Evolutionary conservation across 2,113 vertebrate genomes (phyloP).

Genomic region (Apodemus speciosus): DNA sequence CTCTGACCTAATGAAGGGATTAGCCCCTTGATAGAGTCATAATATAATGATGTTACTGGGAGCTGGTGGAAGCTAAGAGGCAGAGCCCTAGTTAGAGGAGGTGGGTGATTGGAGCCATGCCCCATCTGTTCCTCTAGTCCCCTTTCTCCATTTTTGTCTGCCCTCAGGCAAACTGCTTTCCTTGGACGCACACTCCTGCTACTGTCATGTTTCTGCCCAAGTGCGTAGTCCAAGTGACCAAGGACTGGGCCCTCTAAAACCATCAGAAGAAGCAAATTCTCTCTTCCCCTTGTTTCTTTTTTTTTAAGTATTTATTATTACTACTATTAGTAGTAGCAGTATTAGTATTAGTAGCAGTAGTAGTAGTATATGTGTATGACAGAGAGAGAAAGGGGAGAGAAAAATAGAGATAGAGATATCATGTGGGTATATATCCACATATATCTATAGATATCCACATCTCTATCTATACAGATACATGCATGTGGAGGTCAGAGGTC

Average conservation of each 20-base stretch:
- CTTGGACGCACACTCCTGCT: not conserved
- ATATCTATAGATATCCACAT: no score
- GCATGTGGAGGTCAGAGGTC: no score
- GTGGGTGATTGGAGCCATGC: not conserved
- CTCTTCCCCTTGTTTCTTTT: not conserved
- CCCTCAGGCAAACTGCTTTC: not conserved
- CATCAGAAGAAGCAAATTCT: not conserved
- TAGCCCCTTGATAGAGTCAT: not conserved
- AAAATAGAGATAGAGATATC: not conserved
- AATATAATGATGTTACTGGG: not conserved
- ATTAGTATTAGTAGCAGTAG: no score
- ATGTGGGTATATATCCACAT: no score
- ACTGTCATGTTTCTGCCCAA: not conserved
- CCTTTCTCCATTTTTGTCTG: not conserved
- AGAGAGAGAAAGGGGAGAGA: not conserved
- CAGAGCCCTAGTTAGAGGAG: not conserved
- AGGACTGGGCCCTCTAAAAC: not conserved
- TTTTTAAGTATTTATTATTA: not conserved
- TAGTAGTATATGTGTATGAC: not conserved
- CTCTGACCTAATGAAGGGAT: not conserved
- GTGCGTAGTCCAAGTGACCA: not conserved
- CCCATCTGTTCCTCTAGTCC: not conserved
- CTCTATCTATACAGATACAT: no score
- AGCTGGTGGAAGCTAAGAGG: not conserved
- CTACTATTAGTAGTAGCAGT: no score